Percentiles rank a stretch among this genome's conserved stretches.
Evolutionary conservation across 2,797 vertebrate genomes (phyloP).

Genomic region (Enoplosus armatus): DNA sequence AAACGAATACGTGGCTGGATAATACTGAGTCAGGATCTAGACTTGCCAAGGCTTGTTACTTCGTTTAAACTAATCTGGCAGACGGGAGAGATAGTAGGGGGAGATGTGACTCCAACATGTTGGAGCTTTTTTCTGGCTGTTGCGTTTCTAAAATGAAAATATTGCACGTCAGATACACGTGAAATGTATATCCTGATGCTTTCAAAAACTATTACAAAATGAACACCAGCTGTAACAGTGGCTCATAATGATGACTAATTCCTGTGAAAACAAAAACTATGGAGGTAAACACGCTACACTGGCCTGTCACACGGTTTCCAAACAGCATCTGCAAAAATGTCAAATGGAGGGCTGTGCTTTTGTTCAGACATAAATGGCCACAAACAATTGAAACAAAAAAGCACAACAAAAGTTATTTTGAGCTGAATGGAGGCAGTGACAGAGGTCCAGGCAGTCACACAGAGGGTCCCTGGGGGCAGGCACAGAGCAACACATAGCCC

Average conservation of each 20-base stretch:
- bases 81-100: not conserved
- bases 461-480: conserved; percentile 56
- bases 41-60: conserved; percentile 14
- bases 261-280: not conserved
- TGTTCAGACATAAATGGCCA: conserved; percentile 52
- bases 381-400: conserved; percentile 60
- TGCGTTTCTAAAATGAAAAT: not conserved
- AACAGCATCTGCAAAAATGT: conserved; percentile 50
- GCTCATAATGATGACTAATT: not conserved
- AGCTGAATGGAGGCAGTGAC: conserved; percentile 69
- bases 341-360: conserved; percentile 44
- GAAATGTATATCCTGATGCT: not conserved
- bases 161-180: not conserved
- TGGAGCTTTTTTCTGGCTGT: not conserved
- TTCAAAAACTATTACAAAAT: not conserved
- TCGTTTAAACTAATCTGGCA: not conserved
- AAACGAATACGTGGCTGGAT: not conserved
- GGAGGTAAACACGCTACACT: not conserved
- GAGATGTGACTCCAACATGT: not conserved
- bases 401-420: conserved; percentile 66
- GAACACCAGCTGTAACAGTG: not conserved
- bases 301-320: conserved; percentile 28
- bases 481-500: conserved; percentile 41
- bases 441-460: conserved; percentile 61
- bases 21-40: conserved; percentile 28